phyloP scores from a whole-genome alignment of 2,113 vertebrate genomes.

The Oreochromis spilurus region DNA sequence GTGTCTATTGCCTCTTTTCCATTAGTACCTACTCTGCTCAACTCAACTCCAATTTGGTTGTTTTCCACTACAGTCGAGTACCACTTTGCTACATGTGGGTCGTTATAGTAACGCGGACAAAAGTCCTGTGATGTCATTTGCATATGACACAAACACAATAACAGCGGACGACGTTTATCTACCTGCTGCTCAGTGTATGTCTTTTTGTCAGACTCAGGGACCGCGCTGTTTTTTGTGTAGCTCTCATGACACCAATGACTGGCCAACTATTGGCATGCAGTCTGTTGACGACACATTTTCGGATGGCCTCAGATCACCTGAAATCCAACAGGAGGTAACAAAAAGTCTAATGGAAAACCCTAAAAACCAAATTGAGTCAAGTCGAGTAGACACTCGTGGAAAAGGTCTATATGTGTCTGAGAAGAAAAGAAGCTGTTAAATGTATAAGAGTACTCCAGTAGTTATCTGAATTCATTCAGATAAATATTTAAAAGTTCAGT shows the following conservation, averaged over 20 bases:
- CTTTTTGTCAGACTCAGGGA: neutral
- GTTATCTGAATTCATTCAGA: neutral
- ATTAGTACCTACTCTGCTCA: neutral
- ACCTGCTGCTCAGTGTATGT: neutral
- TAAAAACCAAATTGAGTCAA: neutral
- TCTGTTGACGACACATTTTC: neutral
- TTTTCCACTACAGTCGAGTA: neutral
- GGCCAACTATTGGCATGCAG: neutral
- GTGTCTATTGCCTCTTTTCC: neutral
- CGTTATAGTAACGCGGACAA: fast-evolving
- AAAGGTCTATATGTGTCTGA: neutral
- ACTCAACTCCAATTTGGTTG: neutral
- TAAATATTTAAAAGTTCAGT: neutral
- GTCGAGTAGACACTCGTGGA: neutral
- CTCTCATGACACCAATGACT: neutral
- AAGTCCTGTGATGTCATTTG: neutral
- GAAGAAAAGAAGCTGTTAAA: neutral
- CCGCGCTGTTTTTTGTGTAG: fast-evolving
- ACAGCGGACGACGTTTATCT: fast-evolving
- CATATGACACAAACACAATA: neutral
- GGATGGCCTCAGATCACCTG: neutral
- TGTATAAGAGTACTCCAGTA: neutral
- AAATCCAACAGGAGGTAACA: neutral
- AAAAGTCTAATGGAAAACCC: neutral
- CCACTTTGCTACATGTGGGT: neutral